Evolutionary conservation across 2,113 vertebrate genomes (phyloP).

Genomic region (Mesembrinibis cayennensis): DNA sequence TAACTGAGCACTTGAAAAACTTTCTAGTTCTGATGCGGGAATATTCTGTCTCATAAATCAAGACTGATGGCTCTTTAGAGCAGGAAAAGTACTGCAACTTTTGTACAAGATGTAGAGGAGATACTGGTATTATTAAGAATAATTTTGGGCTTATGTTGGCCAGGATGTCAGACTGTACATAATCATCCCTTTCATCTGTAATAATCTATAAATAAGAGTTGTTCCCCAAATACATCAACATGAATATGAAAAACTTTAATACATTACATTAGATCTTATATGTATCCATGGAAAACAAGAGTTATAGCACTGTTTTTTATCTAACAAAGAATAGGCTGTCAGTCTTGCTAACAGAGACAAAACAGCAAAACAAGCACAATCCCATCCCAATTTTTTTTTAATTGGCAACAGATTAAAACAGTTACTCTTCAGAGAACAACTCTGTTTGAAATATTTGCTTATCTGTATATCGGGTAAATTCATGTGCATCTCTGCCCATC

Average conservation of each 20-base stretch:
- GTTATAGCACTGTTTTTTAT: not conserved
- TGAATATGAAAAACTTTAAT: not conserved
- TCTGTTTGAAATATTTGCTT: not conserved
- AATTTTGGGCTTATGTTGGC: not conserved
- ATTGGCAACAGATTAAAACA: not conserved
- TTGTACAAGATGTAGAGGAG: not conserved
- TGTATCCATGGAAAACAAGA: not conserved
- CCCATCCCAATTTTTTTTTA: not conserved
- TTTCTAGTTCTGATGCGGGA: not conserved
- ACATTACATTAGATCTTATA: not conserved
- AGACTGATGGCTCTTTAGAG: not conserved
- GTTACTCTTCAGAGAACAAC: not conserved
- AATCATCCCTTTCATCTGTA: not conserved
- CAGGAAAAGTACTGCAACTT: not conserved
- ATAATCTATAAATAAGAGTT: not conserved
- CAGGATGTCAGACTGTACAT: not conserved
- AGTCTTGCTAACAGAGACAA: not conserved
- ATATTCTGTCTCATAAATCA: not conserved
- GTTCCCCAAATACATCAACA: not conserved
- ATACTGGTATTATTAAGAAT: not conserved
- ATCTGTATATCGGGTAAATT: not conserved
- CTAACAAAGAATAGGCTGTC: not conserved
- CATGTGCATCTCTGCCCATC: not conserved
- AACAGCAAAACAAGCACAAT: not conserved
- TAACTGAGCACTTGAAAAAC: not conserved